phyloP scores from a whole-genome alignment of 2,797 vertebrate genomes.

The Sebastes hubbsi region DNA sequence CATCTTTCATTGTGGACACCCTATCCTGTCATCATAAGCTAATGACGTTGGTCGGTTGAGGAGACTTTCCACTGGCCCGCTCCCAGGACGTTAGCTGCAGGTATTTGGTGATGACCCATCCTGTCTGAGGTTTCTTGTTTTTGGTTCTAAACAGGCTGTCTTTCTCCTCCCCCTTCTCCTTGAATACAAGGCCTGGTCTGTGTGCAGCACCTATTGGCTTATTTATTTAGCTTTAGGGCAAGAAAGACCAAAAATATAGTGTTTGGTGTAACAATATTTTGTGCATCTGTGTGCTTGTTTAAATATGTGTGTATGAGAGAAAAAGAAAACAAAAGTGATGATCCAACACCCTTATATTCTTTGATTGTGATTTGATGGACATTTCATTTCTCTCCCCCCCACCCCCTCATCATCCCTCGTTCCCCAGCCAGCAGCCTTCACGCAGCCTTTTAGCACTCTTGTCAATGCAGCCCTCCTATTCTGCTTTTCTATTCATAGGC shows the following conservation, averaged over 20 bases:
- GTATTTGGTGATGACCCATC: slow-evolving; percentile 58
- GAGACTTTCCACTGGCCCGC: slow-evolving; percentile 69
- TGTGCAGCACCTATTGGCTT: neutral
- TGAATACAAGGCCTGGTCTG: neutral
- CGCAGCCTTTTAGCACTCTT: slow-evolving; percentile 96
- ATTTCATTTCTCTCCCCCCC: slow-evolving; percentile 36
- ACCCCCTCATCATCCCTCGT: slow-evolving; percentile 44
- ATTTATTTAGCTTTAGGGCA: neutral
- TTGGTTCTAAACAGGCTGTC: slow-evolving; percentile 15
- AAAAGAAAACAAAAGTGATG: neutral
- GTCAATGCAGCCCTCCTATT: slow-evolving; percentile 77
- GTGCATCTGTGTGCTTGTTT: neutral
- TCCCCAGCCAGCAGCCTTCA: slow-evolving; percentile 85
- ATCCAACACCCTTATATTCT: slow-evolving; percentile 33
- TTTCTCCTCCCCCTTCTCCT: neutral
- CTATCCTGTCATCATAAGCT: slow-evolving; percentile 73
- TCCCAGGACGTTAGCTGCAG: slow-evolving; percentile 45
- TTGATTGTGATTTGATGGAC: slow-evolving; percentile 78
- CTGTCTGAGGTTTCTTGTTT: slow-evolving; percentile 62
- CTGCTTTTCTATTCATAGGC: slow-evolving; percentile 74
- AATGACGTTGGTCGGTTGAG: slow-evolving; percentile 51
- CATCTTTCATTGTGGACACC: slow-evolving; percentile 75
- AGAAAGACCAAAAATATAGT: neutral
- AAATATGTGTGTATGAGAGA: neutral
- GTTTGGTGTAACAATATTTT: neutral